A percentile compares a stretch with the other conserved stretches of the same genome.
Evolutionary conservation across 2,113 vertebrate genomes (phyloP).

Genomic region (Hymenochirus boettgeri): DNA sequence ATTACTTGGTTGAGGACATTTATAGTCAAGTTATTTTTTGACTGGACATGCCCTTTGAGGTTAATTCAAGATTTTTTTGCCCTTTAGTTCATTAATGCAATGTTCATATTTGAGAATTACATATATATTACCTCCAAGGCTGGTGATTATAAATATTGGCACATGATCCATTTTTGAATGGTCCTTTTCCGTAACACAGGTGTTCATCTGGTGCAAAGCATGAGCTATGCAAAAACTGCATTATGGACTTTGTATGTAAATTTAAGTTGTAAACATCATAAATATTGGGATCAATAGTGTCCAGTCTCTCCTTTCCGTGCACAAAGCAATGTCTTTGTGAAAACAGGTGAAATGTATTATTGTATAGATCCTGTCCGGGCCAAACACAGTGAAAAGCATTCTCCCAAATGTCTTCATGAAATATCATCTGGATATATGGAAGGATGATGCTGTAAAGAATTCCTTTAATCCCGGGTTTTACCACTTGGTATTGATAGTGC

Average conservation of each 20-base stretch:
- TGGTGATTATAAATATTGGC: conserved; percentile 20
- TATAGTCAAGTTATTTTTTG: no score
- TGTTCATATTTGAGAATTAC: no score
- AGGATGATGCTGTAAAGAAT: conserved; percentile 23
- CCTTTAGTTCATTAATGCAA: no score
- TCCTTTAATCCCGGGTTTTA: conserved; percentile 28
- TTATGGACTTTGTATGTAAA: conserved; percentile 16
- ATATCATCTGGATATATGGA: conserved; percentile 22
- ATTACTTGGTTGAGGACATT: no score
- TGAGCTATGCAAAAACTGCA: conserved; percentile 24
- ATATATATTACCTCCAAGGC: conserved; percentile 32
- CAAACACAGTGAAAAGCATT: conserved; percentile 27
- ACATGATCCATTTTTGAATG: conserved; percentile 21
- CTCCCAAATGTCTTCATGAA: conserved; percentile 28
- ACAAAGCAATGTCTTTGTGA: not conserved
- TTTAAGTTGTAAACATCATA: conserved; percentile 17
- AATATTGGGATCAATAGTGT: conserved; percentile 24
- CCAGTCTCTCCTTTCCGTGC: conserved; percentile 14
- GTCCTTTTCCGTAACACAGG: conserved; percentile 13
- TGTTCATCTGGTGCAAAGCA: conserved; percentile 26
- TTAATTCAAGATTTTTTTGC: no score
- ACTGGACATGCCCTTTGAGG: no score
- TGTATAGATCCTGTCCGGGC: not conserved
- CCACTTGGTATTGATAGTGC: not conserved
- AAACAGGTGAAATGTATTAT: not conserved